Base-by-base conservation (phyloP, 2,888 invertebrate genomes). In the Acanthosepion esculentum region DNA sequence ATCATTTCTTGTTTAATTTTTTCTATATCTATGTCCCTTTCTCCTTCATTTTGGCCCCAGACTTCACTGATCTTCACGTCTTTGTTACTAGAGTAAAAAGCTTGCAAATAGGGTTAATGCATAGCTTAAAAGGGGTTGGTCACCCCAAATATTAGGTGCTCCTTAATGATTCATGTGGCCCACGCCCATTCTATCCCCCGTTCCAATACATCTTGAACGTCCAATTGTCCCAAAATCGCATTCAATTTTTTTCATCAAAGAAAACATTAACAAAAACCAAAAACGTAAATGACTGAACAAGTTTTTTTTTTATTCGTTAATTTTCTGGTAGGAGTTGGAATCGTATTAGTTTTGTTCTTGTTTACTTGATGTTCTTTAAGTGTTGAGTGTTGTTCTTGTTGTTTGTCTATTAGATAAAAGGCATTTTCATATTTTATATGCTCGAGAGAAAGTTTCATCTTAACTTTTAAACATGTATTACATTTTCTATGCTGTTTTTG, bases 111-210 rank as follows among this genome's bases (percentile, higher is more conserved):
- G n/a, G 78, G 78, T 78, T 78, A 78, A 78, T 78, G 78, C 78
- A 78, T 33, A n/a, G 78, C 78, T 78, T 78, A 78, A 78, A 78
- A 78, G 78, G 78, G 78, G 78, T 78, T 78, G 78, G 78, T 78
- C 78, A 78, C 78, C 78, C 78, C 78, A 78, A 78, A 78, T 78
- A 78, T 33, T n/a, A n/a, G 78, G n/a, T 33, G 33, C 78, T 18
- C 78, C 78, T 78, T 78, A 78, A 78, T 78, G 78, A 78, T 78
- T 78, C 78, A 78, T 78, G 78, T 15, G 78, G 18, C 78, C n/a
- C n/a, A 33, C n/a, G 18, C 15, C 78, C 78, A 12, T 33, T 78
- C n/a, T 18, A 12, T 78, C 78, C n/a, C 5, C 78, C 78, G n/a
- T n/a, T 78, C 59, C 78, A 78, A 78, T 78, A n/a, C 78, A 78